phyloP scores from a whole-genome alignment of 2,888 invertebrate species.

The Nipponacmea schrenckii region DNA sequence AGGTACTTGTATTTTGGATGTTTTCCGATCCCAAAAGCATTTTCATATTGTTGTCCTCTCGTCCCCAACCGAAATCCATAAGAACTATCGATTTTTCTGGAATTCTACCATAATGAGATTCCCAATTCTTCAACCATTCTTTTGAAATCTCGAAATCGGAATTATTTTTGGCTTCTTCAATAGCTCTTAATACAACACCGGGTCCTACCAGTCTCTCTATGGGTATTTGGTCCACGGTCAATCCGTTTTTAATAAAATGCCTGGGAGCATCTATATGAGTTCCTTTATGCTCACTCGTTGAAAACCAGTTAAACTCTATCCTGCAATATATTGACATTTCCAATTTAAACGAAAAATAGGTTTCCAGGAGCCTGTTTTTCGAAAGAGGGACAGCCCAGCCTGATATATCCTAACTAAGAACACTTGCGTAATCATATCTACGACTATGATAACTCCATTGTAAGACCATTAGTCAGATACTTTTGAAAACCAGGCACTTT shows the following conservation, averaged over 20 bases:
- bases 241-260: slow-evolving; percentile 69
- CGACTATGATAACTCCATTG: too few species aligned
- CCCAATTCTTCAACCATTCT: slow-evolving; percentile 66
- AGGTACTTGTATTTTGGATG: slow-evolving; percentile 1
- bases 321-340: slow-evolving; percentile 11
- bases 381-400: too few species aligned
- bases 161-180: slow-evolving; percentile 29
- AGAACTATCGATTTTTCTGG: slow-evolving; percentile 67
- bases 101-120: slow-evolving; percentile 62
- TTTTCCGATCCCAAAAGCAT: slow-evolving; percentile 21
- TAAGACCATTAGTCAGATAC: too few species aligned
- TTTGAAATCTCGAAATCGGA: slow-evolving; percentile 45
- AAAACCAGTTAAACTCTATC: slow-evolving; percentile 66
- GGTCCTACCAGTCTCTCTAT: slow-evolving; percentile 65
- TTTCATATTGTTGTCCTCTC: slow-evolving; percentile 48
- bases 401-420: too few species aligned
- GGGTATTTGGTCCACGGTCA: slow-evolving; percentile 69
- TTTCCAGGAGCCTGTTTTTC: too few species aligned
- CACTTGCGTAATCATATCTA: too few species aligned
- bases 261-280: slow-evolving; percentile 76
- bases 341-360: too few species aligned
- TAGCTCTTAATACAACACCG: slow-evolving; percentile 43
- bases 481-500: too few species aligned
- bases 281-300: slow-evolving; percentile 72
- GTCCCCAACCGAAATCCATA: slow-evolving; percentile 64